These are phyloP conservation scores for Babyrousa celebensis DNA, from an alignment of 2,797 vertebrate species.

Conservation along the genomic window DNA sequence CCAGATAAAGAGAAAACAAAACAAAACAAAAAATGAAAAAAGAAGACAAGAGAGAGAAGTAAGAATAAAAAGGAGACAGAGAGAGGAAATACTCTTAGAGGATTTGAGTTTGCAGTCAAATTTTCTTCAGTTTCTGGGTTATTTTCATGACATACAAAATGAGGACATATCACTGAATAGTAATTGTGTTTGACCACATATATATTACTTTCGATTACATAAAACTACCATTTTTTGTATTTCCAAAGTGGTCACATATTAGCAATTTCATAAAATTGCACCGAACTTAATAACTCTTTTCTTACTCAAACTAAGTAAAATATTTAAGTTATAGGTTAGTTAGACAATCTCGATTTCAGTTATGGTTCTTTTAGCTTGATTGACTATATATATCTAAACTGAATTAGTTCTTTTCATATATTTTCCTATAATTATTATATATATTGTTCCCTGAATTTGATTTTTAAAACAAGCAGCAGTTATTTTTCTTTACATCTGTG, in stretches of 20 bases:
- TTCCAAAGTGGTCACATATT: not conserved
- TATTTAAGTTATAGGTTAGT: not conserved
- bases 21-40: not conserved
- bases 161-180: not conserved
- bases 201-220: not conserved
- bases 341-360: not conserved
- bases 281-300: constrained; percentile 22
- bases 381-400: not conserved
- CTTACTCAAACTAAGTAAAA: not conserved
- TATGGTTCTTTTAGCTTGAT: not conserved
- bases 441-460: not conserved
- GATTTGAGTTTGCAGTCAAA: not conserved
- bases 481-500: not conserved
- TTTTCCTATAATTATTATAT: constrained; percentile 20
- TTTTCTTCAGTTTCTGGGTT: not conserved
- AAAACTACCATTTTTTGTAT: not conserved
- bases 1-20: not conserved
- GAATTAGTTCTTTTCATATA: not conserved
- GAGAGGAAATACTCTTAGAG: not conserved
- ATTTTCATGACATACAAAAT: not conserved
- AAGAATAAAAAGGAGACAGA: not conserved
- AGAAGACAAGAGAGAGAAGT: not conserved
- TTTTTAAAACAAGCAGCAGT: not conserved
- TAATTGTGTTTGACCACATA: not conserved
- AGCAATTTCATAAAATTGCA: not conserved